Conservation (phyloP, 2,113 vertebrate genomes). For the Cephalopterus ornatus region DNA sequence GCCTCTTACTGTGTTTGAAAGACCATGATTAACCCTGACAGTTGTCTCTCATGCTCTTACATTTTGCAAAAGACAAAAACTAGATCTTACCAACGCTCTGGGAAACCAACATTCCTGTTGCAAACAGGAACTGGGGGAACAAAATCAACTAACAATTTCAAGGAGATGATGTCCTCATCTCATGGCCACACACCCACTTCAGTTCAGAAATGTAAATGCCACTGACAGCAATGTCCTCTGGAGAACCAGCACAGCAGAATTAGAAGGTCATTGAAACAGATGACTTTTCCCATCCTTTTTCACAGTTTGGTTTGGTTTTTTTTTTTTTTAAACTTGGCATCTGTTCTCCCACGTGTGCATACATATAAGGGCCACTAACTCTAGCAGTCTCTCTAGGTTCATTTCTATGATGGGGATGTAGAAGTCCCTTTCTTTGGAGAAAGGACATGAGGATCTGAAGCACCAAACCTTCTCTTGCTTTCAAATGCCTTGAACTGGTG, state of each 20-base stretch:
- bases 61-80: conserved; percentile 7
- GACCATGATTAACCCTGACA: neutral
- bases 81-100: neutral
- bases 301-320: neutral
- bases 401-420: neutral
- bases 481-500: neutral
- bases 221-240: neutral
- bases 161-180: neutral
- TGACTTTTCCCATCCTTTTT: neutral
- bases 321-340: neutral
- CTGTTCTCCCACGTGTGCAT: neutral
- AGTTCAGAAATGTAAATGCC: neutral
- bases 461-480: neutral
- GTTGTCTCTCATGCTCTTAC: neutral
- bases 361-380: neutral
- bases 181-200: neutral
- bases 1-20: neutral
- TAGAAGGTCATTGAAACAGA: conserved; percentile 14
- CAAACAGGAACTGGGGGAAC: neutral
- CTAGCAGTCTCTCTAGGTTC: neutral
- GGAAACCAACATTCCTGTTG: neutral
- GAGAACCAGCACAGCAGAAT: neutral
- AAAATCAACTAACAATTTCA: neutral
- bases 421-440: neutral
- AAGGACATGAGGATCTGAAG: neutral